Percentiles rank a stretch among this genome's conserved stretches.
Evolutionary conservation across 1,140 invertebrate species (phyloP).

Genomic region (Caerostris extrusa): DNA sequence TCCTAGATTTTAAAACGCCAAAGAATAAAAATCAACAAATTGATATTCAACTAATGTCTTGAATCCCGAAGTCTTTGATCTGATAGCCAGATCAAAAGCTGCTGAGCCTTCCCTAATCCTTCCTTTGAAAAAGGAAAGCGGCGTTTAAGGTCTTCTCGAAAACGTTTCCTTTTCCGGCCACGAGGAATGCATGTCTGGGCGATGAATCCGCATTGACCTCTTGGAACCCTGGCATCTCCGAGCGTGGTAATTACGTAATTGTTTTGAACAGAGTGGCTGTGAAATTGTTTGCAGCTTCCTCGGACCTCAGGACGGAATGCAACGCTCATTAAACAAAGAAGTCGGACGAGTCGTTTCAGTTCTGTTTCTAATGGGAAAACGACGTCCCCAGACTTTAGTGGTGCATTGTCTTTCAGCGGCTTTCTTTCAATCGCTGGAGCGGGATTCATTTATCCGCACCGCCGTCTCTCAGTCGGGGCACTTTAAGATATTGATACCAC

Average conservation of each 20-base stretch:
- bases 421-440: background rate
- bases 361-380: conserved; percentile 25
- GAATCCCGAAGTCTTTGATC: too few relatives aligned
- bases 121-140: background rate
- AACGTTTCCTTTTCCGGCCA: conserved; percentile 54
- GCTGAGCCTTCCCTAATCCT: too few relatives aligned
- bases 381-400: background rate
- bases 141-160: background rate
- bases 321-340: conserved; percentile 57
- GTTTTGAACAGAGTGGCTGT: conserved; percentile 38
- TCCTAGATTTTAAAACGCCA: too few relatives aligned
- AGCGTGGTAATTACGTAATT: conserved; percentile 64
- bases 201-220: conserved; percentile 49
- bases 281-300: conserved; percentile 42
- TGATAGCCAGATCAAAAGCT: too few relatives aligned
- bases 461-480: background rate
- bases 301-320: background rate
- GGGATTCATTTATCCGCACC: background rate
- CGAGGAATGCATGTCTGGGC: conserved; percentile 7
- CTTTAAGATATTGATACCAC: background rate
- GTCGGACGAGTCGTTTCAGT: background rate
- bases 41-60: too few relatives aligned
- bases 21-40: too few relatives aligned
- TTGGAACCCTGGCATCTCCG: background rate
- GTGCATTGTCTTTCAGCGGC: background rate